Percentiles rank a stretch among this genome's conserved stretches.
Conservation (phyloP, 2,797 vertebrate species). For the Spatula clypeata region DNA sequence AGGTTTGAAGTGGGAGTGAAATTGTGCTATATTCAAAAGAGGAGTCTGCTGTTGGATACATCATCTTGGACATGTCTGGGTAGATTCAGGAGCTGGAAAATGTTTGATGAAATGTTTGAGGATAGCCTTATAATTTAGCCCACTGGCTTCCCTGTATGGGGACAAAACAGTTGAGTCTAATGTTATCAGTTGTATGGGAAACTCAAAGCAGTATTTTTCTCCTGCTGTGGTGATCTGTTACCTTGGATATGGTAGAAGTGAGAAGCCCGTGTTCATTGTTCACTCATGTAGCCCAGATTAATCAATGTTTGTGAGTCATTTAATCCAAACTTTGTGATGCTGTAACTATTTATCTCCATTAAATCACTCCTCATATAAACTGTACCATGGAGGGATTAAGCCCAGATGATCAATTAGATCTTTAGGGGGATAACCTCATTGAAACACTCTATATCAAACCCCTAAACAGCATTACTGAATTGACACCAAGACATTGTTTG, state of each 20-base stretch:
- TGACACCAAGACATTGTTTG: background rate
- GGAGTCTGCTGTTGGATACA: background rate
- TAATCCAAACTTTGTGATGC: background rate
- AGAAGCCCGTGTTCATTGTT: background rate
- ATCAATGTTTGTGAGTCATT: background rate
- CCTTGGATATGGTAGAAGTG: background rate
- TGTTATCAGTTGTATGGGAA: background rate
- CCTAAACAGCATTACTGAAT: background rate
- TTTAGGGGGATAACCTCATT: background rate
- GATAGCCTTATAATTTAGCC: background rate
- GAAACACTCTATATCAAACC: background rate
- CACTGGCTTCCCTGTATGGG: background rate
- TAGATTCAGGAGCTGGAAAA: background rate
- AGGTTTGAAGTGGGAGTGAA: background rate
- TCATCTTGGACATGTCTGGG: background rate
- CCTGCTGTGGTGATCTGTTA: background rate
- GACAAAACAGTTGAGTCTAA: background rate
- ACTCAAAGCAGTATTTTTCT: background rate
- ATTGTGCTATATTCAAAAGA: background rate
- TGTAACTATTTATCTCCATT: background rate
- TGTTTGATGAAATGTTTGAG: background rate
- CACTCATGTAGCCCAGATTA: background rate
- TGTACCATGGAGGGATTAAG: background rate
- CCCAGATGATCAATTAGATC: background rate
- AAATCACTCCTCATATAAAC: background rate